Base-by-base conservation (phyloP, 2,797 vertebrate genomes). In the Tympanoctomys barrerae region DNA sequence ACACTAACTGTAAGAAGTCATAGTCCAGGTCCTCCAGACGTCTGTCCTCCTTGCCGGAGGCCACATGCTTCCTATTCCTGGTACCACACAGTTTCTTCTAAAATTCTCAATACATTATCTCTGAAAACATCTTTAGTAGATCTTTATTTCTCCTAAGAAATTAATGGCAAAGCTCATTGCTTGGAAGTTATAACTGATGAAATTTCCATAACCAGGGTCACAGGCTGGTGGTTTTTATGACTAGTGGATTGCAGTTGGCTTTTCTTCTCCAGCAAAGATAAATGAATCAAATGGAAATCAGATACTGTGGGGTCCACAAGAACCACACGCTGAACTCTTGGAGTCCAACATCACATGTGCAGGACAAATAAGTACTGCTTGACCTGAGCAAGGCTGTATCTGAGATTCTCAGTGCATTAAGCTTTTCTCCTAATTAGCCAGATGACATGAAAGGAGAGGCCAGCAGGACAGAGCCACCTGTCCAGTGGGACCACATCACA, bases 381-480 rank as follows among this genome's bases (percentile, higher is more conserved):
- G n/a, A 36, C 42, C 21, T 26, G 39, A 12, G 10, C 18, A 28
- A 57, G 12, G 8, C 9, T 71, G 54, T 7, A 52, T 59, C 82
- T 84, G 42, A 61, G 52, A 62, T 46, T 84, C 54, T 59, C 54
- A 46, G 31, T 6, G 71, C 61, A 59, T 42, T 80, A 24, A 16
- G 31, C 26, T 28, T 73, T 70, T 28, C 59, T 46, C 66, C 52
- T 77, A 92, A 94, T 94, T 68, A 91, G 21, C 24, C 75, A 64
- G 5, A 28, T 16, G 2, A 36, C 26, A 10, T 1, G 42, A 86
- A 82, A 39, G 39, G 31, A 33, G 83, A 89, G 54, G n/a, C 59
- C 77, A 83, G 24, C 80, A 71, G 87, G 28, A 82, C 39, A 33
- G 77, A 89, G 59, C 59, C 18, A 7, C 22, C 5, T 6, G 31